Percentiles rank a stretch among this genome's conserved stretches.
phyloP scores from a whole-genome alignment of 2,113 vertebrate genomes.

The Phainopepla nitens region DNA sequence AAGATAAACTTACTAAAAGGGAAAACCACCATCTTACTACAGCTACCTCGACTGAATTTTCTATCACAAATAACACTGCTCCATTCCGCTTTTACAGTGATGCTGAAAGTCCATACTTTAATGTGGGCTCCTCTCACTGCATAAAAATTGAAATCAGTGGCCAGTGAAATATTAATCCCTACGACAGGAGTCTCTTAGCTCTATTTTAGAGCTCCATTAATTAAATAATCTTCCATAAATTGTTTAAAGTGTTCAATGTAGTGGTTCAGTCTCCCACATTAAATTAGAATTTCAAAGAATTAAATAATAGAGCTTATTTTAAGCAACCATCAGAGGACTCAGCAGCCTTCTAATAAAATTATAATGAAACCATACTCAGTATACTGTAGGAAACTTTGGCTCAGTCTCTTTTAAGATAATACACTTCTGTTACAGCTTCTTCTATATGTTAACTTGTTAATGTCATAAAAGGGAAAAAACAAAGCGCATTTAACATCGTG shows the following conservation, averaged over 20 bases:
- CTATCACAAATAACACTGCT: neutral
- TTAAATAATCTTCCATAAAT: neutral
- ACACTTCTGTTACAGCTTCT: neutral
- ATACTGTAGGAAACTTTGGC: neutral
- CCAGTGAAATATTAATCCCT: neutral
- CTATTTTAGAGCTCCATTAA: neutral
- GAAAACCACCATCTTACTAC: neutral
- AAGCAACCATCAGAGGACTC: constrained; percentile 25
- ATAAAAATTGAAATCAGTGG: constrained; percentile 33
- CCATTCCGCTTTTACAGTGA: neutral
- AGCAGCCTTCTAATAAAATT: neutral
- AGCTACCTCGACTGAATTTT: neutral
- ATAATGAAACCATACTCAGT: neutral
- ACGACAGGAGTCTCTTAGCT: neutral
- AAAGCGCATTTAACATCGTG: neutral
- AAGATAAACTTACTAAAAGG: neutral
- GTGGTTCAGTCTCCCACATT: constrained; percentile 6
- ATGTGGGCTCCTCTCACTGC: constrained; percentile 31
- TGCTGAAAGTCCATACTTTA: neutral
- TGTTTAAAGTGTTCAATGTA: neutral
- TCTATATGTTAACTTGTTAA: neutral
- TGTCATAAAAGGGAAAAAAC: neutral
- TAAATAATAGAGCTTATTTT: constrained; percentile 53
- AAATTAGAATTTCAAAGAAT: neutral
- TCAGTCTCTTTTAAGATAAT: neutral